phyloP scores from a whole-genome alignment of 1,140 invertebrate genomes.

The Drosophila sechellia region DNA sequence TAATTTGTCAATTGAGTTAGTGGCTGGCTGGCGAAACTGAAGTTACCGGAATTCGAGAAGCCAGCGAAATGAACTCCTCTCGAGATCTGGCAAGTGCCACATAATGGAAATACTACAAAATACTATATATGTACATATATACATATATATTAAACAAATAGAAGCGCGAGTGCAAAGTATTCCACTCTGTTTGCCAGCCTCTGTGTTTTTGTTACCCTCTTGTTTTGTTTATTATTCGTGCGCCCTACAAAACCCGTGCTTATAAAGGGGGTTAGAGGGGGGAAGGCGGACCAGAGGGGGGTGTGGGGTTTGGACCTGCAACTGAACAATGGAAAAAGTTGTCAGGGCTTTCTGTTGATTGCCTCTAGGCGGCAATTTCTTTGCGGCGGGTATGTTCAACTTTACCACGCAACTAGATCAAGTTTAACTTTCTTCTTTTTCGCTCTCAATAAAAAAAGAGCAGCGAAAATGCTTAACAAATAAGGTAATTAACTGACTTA shows the following conservation, averaged over 20 bases:
- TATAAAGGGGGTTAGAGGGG: background rate
- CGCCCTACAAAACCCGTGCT: constrained; percentile 44
- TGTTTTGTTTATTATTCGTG: constrained; percentile 47
- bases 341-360: constrained; percentile 45
- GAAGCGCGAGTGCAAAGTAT: constrained; percentile 36
- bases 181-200: constrained; percentile 27
- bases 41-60: constrained; percentile 29
- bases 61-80: constrained; percentile 26
- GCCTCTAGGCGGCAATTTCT: constrained; percentile 11
- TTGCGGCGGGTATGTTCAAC: constrained; percentile 15
- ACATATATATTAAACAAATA: constrained; percentile 16
- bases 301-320: background rate
- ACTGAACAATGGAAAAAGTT: constrained; percentile 42
- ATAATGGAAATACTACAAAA: constrained; percentile 33
- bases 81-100: constrained; percentile 36
- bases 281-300: background rate
- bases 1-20: background rate
- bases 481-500: too few species aligned
- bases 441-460: background rate
- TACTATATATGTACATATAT: constrained; percentile 9
- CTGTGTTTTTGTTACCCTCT: constrained; percentile 12
- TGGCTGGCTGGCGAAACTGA: background rate
- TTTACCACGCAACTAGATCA: constrained; percentile 7
- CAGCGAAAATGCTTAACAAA: background rate
- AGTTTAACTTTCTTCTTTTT: constrained; percentile 25